Evolutionary conservation across 2,797 vertebrate species (phyloP).

Genomic region (Orientallactaga sibirica): DNA sequence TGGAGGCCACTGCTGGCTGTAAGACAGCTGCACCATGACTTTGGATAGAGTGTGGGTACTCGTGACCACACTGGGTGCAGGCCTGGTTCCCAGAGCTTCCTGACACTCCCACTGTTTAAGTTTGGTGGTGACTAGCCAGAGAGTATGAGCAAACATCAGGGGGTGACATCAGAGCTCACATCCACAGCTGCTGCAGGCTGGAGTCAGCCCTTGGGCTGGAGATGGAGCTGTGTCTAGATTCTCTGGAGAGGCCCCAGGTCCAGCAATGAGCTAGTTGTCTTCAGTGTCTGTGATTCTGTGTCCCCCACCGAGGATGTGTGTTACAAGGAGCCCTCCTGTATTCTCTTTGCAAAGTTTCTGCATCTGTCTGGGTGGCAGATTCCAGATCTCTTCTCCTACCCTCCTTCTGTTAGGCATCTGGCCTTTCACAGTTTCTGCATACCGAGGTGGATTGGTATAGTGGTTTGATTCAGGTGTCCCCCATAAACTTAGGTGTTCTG

Average conservation of each 20-base stretch:
- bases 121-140: no score
- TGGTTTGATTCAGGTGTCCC: no score
- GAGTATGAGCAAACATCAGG: accelerated
- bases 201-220: not conserved
- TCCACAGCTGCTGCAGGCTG: not conserved
- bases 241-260: accelerated
- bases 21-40: accelerated
- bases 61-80: not conserved
- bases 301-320: not conserved
- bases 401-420: accelerated
- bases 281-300: not conserved
- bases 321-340: not conserved
- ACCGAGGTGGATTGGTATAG: no score
- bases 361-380: not conserved
- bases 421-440: not conserved
- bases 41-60: not conserved
- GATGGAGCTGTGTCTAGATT: not conserved
- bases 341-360: not conserved
- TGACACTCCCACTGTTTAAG: not conserved
- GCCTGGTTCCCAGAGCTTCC: not conserved
- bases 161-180: no score
- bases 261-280: not conserved
- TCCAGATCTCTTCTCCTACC: accelerated
- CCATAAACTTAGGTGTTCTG: no score
- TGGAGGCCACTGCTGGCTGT: accelerated